Percentiles rank a stretch among this genome's conserved stretches.
phyloP scores from a whole-genome alignment of 2,113 vertebrate genomes.

The Cottus gobio region DNA sequence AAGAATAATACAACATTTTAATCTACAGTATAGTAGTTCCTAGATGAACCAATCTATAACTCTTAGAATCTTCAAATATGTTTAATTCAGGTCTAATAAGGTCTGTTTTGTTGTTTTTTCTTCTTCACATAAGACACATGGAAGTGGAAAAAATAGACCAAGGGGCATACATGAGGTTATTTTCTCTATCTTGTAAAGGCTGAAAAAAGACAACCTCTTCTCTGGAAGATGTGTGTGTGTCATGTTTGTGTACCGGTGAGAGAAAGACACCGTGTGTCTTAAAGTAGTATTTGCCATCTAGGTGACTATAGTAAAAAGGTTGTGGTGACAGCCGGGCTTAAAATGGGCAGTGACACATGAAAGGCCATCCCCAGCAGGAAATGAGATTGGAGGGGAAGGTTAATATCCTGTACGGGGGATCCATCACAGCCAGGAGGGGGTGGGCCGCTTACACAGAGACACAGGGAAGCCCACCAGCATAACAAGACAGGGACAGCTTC shows the following conservation, averaged over 20 bases:
- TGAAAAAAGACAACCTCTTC: neutral
- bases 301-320: slow-evolving; percentile 61
- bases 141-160: neutral
- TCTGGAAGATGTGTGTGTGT: slow-evolving; percentile 11
- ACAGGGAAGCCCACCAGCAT: slow-evolving; percentile 60
- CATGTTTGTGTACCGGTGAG: slow-evolving; percentile 17
- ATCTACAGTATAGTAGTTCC: too few relatives aligned
- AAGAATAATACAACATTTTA: too few relatives aligned
- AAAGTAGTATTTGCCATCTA: slow-evolving; percentile 22
- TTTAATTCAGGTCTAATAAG: too few relatives aligned
- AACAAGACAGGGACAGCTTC: slow-evolving; percentile 62
- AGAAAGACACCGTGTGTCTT: slow-evolving; percentile 25
- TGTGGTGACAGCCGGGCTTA: slow-evolving; percentile 65
- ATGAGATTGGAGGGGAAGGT: slow-evolving; percentile 77
- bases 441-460: slow-evolving; percentile 26
- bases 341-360: slow-evolving; percentile 74
- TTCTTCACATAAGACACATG: too few relatives aligned
- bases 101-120: too few relatives aligned
- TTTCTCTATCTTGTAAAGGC: too few relatives aligned
- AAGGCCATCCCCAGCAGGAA: slow-evolving; percentile 78
- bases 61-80: too few relatives aligned
- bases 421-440: slow-evolving; percentile 35
- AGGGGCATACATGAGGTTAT: too few relatives aligned
- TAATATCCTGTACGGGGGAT: slow-evolving; percentile 77
- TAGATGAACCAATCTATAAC: too few relatives aligned